Evolutionary conservation across 1,140 invertebrate genomes (phyloP), one percentile per base, ranked within the genome.

Genomic region (Drosophila sp.): DNA sequence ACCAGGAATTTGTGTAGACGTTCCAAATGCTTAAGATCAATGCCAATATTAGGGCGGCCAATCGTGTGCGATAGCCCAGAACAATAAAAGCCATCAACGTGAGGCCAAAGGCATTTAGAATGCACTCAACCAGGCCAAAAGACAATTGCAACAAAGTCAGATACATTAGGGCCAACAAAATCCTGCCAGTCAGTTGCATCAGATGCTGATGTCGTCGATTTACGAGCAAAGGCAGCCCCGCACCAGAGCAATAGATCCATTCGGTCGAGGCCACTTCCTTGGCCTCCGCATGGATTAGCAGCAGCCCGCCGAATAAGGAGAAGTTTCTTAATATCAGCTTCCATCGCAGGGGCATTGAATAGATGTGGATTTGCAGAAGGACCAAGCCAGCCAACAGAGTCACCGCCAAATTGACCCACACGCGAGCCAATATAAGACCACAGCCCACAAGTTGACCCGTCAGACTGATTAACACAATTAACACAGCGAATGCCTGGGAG

Each of bases 1-100:
- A 78, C 63, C 66, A 74, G 33, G 33, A 35, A 35, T 80, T 78
- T 7, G 44, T 56, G 27, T 50, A 32, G 11, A 66, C 30, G 68
- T 80, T 79, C 66, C 68, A 76, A 10, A 69, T 23, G 3, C 6
- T 68, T 54, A 77, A 33, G 6, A 68, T n/a, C 3, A 70, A n/a
- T 2, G 72, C 61, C 27, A 73, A 50, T 2, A 35, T 3, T 17
- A 70, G 32, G 11, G 76, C 76, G 40, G 78, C 71, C 17, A 57
- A n/a, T 11, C 71, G 38, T 1, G 64, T 75, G 41, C 78, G 76
- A 44, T 60, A 80, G 4, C 76, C 72, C 40, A 80, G 23, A n/a
- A 80, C 72, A 50, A 79, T 66, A 10, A 56, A 41, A 2, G 44
- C 25, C 72, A 80, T 80, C 27, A 79, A 58, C 44, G 67, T 7